Evolutionary conservation across 1,140 invertebrate genomes (phyloP), one percentile per base, ranked within the genome.

Genomic region (Pseudomyrmex gracilis): DNA sequence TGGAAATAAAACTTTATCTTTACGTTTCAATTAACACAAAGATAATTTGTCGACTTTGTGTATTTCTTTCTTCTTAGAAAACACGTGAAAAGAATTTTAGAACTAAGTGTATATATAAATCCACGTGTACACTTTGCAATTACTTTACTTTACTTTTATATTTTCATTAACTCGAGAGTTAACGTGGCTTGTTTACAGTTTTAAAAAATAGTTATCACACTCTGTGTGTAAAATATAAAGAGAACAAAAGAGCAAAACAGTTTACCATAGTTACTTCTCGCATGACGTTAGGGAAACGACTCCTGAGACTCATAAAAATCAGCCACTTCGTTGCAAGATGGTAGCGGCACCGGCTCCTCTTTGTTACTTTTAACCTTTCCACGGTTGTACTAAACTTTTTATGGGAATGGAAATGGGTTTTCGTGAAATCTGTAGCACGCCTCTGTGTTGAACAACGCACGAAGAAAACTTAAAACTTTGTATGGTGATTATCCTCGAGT

Each of bases 311-410:
- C 87, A 55, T 89, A 87, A 85, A 90, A 88, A 85, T 83, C 57
- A 61, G 73, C 55, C 57, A 58, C 8, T 71, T 70, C 1, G 67
- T 80, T 24, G 12, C 45, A 70, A 60, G 45, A 71, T 58, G 55
- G 61, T 64, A 43, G 66, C 17, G 53, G 24, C 66, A 51, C 78
- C 78, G 53, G 86, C 47, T 67, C 45, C 45, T 74, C 82, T 43
- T 17, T 77, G 85, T 90, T 87, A 89, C 80, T 70, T 87, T 85
- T 87, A 89, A 85, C 77, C 64, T 63, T 61, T 53, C 66, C 73
- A 60, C 57, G 83, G 82, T 89, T 85, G 77, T 83, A 80, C 71
- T 53, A 22, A 66, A 63, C 76, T 64, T 73, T 80, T 84, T 84
- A 45, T 13, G 47, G 49, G 51, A 66, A 85, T 60, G 61, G 66